Evolutionary conservation across 1,140 invertebrate genomes (phyloP).

Genomic region (Cydia fagiglandana): DNA sequence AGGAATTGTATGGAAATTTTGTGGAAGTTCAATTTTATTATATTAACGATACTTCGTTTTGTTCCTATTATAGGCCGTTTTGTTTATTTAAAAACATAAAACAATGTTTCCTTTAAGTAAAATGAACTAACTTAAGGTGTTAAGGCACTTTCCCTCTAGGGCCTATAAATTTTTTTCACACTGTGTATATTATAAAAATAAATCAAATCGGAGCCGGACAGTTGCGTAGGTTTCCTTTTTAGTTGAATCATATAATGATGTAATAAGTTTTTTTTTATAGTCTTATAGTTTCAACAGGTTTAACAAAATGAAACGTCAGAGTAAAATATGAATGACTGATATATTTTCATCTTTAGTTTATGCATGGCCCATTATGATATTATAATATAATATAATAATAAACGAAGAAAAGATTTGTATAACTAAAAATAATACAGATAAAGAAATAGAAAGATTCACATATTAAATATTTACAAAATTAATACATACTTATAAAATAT

Average conservation of each 20-base stretch:
- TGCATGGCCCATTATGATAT: slow-evolving; percentile 47
- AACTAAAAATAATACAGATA: slow-evolving; percentile 34
- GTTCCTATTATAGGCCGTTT: too few relatives aligned
- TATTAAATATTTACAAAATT: slow-evolving; percentile 38
- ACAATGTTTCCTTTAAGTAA: too few relatives aligned
- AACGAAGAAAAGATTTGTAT: slow-evolving; percentile 42
- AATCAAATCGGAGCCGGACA: too few relatives aligned
- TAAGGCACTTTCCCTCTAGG: too few relatives aligned
- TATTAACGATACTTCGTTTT: too few relatives aligned
- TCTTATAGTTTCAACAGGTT: slow-evolving; percentile 17
- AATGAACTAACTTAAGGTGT: too few relatives aligned
- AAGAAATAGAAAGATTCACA: slow-evolving; percentile 40
- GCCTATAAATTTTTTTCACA: too few relatives aligned
- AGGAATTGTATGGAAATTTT: background rate
- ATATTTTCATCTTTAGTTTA: slow-evolving; percentile 47
- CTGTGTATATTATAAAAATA: too few relatives aligned
- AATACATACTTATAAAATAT: slow-evolving; percentile 32
- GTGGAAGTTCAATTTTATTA: too few relatives aligned
- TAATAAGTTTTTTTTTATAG: background rate
- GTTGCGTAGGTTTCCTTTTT: too few relatives aligned
- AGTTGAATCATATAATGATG: background rate
- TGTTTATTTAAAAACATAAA: too few relatives aligned
- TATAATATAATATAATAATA: slow-evolving; percentile 42
- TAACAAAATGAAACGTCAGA: slow-evolving; percentile 36
- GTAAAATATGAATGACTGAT: slow-evolving; percentile 40